Evolutionary conservation across 2,113 vertebrate species (phyloP).

Genomic region (Gallinago undulata): DNA sequence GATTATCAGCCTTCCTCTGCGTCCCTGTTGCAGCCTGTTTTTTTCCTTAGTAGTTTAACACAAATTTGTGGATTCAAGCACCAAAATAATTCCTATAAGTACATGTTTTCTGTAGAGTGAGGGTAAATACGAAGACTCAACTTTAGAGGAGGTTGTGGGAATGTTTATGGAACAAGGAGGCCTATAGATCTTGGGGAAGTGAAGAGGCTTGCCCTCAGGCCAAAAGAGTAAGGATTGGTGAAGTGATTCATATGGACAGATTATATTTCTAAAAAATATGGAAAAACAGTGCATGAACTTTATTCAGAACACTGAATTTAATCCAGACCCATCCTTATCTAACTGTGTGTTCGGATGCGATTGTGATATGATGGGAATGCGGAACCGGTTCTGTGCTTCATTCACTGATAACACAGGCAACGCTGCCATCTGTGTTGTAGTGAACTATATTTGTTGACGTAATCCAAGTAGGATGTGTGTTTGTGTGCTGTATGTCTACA

Average conservation of each 20-base stretch:
- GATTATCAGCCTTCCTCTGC: not conserved
- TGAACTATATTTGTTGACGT: not conserved
- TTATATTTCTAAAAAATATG: not conserved
- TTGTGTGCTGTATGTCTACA: not conserved
- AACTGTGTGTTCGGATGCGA: not conserved
- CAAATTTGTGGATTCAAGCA: not conserved
- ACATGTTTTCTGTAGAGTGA: not conserved
- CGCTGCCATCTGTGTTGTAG: not conserved
- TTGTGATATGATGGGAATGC: accelerated
- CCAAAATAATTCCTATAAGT: not conserved
- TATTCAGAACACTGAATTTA: not conserved
- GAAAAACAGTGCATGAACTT: not conserved
- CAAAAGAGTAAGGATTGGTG: not conserved
- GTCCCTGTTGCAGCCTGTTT: not conserved
- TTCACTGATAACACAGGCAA: not conserved
- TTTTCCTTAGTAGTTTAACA: not conserved
- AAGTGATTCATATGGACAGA: not conserved
- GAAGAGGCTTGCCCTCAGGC: not conserved
- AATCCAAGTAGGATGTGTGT: not conserved
- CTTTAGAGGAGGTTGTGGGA: not conserved
- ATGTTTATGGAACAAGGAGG: not conserved
- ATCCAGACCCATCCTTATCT: not conserved
- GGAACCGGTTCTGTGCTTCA: not conserved
- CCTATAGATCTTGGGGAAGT: not conserved
- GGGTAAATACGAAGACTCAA: not conserved